These are phyloP conservation scores for Hemaris fuciformis DNA, from an alignment of 2,888 invertebrate genomes.

Conservation along the genomic window DNA sequence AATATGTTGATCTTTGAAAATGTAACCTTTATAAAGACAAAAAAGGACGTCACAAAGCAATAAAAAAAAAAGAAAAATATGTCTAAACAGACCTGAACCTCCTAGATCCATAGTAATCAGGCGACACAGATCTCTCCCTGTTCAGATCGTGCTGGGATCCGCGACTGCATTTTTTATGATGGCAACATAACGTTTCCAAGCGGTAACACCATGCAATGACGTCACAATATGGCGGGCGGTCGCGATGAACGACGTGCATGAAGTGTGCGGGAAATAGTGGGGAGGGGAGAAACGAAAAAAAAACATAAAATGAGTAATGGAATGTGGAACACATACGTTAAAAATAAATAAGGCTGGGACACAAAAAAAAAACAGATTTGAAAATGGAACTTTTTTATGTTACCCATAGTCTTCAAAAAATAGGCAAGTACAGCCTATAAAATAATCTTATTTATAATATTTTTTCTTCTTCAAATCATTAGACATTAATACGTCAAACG, in stretches of 20 bases:
- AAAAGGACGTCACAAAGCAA: not conserved
- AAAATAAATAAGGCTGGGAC: conserved; percentile 6
- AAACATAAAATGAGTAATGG: conserved; percentile 35
- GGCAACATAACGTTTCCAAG: conserved; percentile 40
- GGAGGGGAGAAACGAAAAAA: conserved; percentile 41
- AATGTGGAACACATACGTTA: conserved; percentile 33
- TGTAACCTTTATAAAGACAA: not conserved
- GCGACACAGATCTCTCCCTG: conserved; percentile 85
- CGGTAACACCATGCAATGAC: conserved; percentile 71
- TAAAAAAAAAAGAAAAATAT: not conserved
- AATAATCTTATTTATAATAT: too few species aligned
- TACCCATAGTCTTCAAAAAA: too few species aligned
- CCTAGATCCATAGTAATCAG: conserved; percentile 86
- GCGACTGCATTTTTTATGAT: conserved; percentile 75
- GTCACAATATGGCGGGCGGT: conserved; percentile 63
- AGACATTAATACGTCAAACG: too few species aligned
- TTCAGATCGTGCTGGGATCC: conserved; percentile 88
- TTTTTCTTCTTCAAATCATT: too few species aligned
- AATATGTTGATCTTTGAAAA: not conserved
- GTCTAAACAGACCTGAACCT: conserved; percentile 87
- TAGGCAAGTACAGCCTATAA: too few species aligned
- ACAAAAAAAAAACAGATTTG: not conserved
- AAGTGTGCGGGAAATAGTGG: conserved; percentile 29
- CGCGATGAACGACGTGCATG: conserved; percentile 47
- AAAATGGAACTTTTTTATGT: not conserved